These are phyloP conservation scores for Pteronura brasiliensis DNA, from an alignment of 2,113 vertebrate genomes.

Conservation along the genomic window DNA sequence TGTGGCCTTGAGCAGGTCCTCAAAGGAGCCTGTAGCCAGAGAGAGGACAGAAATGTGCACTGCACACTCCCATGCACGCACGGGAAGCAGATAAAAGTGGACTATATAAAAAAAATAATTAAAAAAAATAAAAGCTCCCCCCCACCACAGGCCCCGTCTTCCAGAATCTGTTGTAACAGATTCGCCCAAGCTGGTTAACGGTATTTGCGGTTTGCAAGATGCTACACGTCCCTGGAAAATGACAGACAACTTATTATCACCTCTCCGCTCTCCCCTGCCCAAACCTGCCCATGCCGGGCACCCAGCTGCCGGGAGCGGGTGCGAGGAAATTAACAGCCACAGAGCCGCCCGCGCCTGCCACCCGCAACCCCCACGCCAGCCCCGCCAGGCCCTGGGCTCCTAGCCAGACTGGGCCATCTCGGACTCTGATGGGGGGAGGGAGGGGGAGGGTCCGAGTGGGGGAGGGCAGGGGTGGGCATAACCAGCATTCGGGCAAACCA, in stretches of 20 bases:
- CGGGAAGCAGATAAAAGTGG: background rate
- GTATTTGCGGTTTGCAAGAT: slow-evolving; percentile 93
- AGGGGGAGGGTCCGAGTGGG: background rate
- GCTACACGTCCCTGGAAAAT: slow-evolving; percentile 89
- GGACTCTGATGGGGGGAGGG: background rate
- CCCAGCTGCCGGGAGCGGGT: slow-evolving; percentile 81
- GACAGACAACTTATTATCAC: slow-evolving; percentile 98
- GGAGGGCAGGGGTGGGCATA: slow-evolving; percentile 46
- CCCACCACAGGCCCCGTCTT: slow-evolving; percentile 65
- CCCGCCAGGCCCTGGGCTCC: slow-evolving; percentile 15
- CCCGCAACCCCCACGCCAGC: slow-evolving; percentile 43
- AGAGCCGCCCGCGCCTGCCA: slow-evolving; percentile 58
- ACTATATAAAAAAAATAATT: slow-evolving; percentile 68
- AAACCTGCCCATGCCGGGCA: slow-evolving; percentile 87
- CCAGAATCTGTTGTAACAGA: slow-evolving; percentile 87
- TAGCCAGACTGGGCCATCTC: slow-evolving; percentile 39
- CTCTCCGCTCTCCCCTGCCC: slow-evolving; percentile 85
- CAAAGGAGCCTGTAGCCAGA: background rate
- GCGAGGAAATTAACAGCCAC: slow-evolving; percentile 84
- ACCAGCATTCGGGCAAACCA: slow-evolving; percentile 77
- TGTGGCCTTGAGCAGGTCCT: background rate
- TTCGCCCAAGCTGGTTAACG: slow-evolving; percentile 90
- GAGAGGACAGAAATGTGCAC: background rate
- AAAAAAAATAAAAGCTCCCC: slow-evolving; percentile 59
- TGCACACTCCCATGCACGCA: accelerated